These are phyloP conservation scores for Tribolium freemani DNA, from an alignment of 2,888 invertebrate species.

Conservation along the genomic window DNA sequence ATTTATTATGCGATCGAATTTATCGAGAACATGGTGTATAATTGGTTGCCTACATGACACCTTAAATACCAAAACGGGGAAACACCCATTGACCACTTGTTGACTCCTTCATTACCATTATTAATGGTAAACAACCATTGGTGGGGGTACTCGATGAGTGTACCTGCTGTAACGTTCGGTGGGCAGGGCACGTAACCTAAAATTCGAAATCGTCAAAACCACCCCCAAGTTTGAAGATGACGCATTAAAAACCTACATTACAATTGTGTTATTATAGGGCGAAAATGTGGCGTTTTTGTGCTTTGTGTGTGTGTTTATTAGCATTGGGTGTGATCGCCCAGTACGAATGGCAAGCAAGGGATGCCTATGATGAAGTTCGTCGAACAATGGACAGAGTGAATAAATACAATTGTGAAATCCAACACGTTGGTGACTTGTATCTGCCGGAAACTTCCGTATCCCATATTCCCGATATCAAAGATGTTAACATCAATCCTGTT, in stretches of 20 bases:
- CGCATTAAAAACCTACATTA: not conserved
- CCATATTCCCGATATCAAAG: constrained; percentile 93
- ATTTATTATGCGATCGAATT: too few species aligned
- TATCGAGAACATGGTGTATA: not conserved
- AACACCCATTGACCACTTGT: constrained; percentile 47
- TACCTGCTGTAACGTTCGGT: constrained; percentile 42
- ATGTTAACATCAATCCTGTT: constrained; percentile 93
- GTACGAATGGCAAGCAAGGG: constrained; percentile 93
- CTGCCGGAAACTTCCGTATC: constrained; percentile 89
- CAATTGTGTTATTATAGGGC: too few species aligned
- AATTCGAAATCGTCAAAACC: constrained; percentile 28
- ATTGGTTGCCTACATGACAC: constrained; percentile 11
- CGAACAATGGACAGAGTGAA: constrained; percentile 87
- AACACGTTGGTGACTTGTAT: constrained; percentile 86
- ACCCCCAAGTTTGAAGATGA: constrained; percentile 8
- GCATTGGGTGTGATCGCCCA: constrained; percentile 76
- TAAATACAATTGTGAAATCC: constrained; percentile 90
- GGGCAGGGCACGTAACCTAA: constrained; percentile 48
- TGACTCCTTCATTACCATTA: constrained; percentile 30
- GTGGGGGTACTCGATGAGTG: constrained; percentile 47
- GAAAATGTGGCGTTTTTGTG: constrained; percentile 38
- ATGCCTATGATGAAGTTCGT: constrained; percentile 91
- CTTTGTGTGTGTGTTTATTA: constrained; percentile 46
- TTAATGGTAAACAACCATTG: constrained; percentile 15
- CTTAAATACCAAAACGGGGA: not conserved